Evolutionary conservation across 2,888 invertebrate genomes (phyloP).

Genomic region (Thymelicus sylvestris): DNA sequence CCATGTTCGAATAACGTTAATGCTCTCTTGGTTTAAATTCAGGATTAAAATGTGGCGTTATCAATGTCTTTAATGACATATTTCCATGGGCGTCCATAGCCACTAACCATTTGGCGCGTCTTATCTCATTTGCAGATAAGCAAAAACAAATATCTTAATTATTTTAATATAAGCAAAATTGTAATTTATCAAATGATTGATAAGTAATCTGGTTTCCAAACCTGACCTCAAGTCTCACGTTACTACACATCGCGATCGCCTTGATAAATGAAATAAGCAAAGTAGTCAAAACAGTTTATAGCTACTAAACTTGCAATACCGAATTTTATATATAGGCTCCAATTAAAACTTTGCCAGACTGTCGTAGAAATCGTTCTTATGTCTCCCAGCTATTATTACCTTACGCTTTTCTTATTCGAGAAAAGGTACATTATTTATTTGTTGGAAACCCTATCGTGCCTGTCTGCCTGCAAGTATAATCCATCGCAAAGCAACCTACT

Average conservation of each 20-base stretch:
- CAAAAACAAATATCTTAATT: no score
- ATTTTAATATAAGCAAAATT: not conserved
- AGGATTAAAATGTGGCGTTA: no score
- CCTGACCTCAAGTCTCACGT: not conserved
- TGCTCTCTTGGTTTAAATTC: no score
- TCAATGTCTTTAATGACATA: no score
- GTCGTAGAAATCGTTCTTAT: conserved; percentile 31
- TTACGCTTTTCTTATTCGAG: conserved; percentile 22
- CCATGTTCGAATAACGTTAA: no score
- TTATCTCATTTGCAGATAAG: no score
- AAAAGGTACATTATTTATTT: conserved; percentile 26
- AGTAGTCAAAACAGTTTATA: conserved; percentile 1
- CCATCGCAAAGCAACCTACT: conserved; percentile 26
- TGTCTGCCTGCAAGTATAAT: conserved; percentile 21
- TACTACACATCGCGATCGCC: not conserved
- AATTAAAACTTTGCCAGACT: conserved; percentile 35
- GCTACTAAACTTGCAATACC: conserved; percentile 11
- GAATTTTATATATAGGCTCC: conserved; percentile 33
- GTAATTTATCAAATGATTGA: not conserved
- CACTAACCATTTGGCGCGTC: no score
- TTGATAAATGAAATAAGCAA: not conserved
- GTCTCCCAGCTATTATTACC: conserved; percentile 30
- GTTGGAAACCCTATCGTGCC: conserved; percentile 13
- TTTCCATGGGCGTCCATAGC: no score
- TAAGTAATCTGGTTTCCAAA: not conserved